Evolutionary conservation across 2,797 vertebrate genomes (phyloP).

Genomic region (Coranthus polyacanthus): DNA sequence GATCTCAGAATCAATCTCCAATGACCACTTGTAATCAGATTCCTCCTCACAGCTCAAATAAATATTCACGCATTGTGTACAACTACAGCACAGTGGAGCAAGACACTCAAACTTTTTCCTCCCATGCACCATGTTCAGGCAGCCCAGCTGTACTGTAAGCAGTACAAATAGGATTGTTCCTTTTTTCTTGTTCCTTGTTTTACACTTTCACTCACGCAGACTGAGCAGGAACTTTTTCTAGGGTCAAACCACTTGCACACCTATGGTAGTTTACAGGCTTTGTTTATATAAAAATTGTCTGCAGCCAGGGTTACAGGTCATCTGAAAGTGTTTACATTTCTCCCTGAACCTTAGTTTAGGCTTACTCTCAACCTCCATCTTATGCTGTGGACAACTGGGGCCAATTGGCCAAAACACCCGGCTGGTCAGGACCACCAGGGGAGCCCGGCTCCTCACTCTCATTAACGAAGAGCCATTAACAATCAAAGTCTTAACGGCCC

Average conservation of each 20-base stretch:
- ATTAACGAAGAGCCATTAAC: constrained; percentile 80
- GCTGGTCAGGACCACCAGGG: constrained; percentile 76
- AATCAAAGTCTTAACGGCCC: constrained; percentile 79
- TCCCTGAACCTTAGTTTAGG: constrained; percentile 16
- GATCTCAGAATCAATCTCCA: constrained; percentile 12
- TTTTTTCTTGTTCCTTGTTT: too few species aligned
- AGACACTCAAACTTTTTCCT: constrained; percentile 9
- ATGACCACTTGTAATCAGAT: constrained; percentile 3
- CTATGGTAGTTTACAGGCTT: neutral
- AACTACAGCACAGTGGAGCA: constrained; percentile 19
- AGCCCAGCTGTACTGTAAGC: constrained; percentile 3
- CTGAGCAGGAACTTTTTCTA: too few species aligned
- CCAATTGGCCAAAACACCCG: constrained; percentile 72
- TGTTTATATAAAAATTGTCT: too few species aligned
- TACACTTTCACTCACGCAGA: too few species aligned
- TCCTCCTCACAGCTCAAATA: constrained; percentile 12
- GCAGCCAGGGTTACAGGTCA: too few species aligned
- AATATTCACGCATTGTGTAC: constrained; percentile 5
- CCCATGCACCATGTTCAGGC: neutral
- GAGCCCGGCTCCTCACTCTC: constrained; percentile 69
- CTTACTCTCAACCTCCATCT: constrained; percentile 43
- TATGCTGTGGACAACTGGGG: constrained; percentile 46
- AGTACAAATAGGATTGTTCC: too few species aligned
- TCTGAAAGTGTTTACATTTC: constrained; percentile 33
- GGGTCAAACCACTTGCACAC: neutral